phyloP scores from a whole-genome alignment of 2,797 vertebrate genomes.

The Anisognathus igniventris region DNA sequence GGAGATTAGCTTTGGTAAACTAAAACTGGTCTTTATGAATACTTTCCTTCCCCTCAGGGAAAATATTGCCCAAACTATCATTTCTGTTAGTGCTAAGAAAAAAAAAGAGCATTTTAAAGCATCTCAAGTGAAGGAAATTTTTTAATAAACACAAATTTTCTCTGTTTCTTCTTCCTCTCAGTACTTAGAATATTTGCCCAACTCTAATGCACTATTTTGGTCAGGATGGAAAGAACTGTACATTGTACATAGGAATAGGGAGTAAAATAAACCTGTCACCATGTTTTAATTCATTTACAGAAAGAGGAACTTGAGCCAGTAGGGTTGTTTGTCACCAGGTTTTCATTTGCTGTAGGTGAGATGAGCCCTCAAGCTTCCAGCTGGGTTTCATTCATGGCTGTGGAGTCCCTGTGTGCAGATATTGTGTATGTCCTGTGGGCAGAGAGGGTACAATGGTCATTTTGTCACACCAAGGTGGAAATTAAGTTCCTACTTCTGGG shows the following conservation, averaged over 20 bases:
- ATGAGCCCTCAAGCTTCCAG: slow-evolving; percentile 65
- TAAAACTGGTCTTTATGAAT: not conserved
- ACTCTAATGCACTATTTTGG: not conserved
- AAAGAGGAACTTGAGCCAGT: slow-evolving; percentile 13
- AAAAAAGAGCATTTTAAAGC: not conserved
- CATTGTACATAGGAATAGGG: not conserved
- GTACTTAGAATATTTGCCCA: not conserved
- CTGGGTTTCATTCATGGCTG: slow-evolving; percentile 58
- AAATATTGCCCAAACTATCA: not conserved
- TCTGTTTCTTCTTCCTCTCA: not conserved
- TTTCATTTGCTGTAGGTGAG: not conserved
- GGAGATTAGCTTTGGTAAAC: not conserved
- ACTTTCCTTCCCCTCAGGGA: not conserved
- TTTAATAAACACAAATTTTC: not conserved
- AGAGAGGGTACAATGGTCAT: not conserved
- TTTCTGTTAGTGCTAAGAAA: not conserved
- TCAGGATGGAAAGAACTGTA: not conserved
- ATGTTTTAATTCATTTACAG: slow-evolving; percentile 23
- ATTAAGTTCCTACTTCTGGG: not conserved
- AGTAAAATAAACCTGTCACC: slow-evolving; percentile 16
- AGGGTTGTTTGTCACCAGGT: not conserved
- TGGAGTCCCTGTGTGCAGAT: slow-evolving; percentile 53
- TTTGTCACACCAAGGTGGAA: not conserved
- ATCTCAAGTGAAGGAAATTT: not conserved
- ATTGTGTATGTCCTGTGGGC: slow-evolving; percentile 66